These are phyloP conservation scores for Xestia rhomboidea DNA, from an alignment of 2,888 invertebrate genomes.

Conservation along the genomic window DNA sequence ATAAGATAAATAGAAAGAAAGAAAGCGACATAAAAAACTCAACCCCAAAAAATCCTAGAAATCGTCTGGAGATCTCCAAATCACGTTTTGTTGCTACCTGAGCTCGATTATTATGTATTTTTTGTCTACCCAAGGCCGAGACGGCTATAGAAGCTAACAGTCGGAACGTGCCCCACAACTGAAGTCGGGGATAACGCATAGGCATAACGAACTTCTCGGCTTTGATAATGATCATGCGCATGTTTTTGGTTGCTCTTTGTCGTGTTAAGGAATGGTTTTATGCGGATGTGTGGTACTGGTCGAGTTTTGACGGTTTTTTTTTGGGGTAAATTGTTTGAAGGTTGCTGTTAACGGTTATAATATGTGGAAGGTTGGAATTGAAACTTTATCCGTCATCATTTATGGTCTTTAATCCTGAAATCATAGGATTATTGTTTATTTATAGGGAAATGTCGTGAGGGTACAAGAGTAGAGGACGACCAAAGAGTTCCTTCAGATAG, in stretches of 20 bases:
- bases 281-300: conserved; percentile 1
- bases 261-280: conserved; percentile 16
- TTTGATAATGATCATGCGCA: conserved; percentile 57
- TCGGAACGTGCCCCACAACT: conserved; percentile 61
- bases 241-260: conserved; percentile 51
- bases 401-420: not conserved
- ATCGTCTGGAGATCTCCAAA: conserved; percentile 64
- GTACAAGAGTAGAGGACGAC: too few species aligned
- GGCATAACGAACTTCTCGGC: conserved; percentile 69
- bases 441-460: not conserved
- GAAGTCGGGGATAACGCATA: conserved; percentile 69
- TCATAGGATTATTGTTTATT: not conserved
- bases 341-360: not conserved
- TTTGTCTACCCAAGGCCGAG: conserved; percentile 76
- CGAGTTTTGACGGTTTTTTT: conserved; percentile 9
- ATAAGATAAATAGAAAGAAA: conserved; percentile 28
- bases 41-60: conserved; percentile 48
- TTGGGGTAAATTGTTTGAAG: not conserved
- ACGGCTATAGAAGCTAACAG: conserved; percentile 65
- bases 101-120: conserved; percentile 62
- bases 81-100: conserved; percentile 80
- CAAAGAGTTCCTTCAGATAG: too few species aligned
- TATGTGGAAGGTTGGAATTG: not conserved
- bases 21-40: conserved; percentile 37
- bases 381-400: not conserved